These are phyloP conservation scores for Apotomis betuletana DNA, from an alignment of 2,888 invertebrate species.

Conservation along the genomic window DNA sequence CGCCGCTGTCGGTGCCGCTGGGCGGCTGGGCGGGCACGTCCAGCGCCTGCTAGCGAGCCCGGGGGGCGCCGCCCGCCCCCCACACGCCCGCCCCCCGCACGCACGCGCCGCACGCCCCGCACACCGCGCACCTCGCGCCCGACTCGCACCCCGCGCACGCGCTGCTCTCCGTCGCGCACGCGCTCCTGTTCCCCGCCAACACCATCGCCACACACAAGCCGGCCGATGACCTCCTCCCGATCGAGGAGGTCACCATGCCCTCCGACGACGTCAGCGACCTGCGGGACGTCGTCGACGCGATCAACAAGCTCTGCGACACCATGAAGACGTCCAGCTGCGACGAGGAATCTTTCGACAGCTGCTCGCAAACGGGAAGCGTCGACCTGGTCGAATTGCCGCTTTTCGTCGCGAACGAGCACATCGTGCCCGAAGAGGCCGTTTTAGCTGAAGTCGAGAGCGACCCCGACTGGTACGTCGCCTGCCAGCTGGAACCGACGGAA, in stretches of 20 bases:
- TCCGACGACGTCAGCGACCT: slow-evolving; percentile 72
- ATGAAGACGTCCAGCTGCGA: slow-evolving; percentile 74
- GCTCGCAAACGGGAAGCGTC: slow-evolving; percentile 31
- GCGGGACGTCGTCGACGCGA: slow-evolving; percentile 78
- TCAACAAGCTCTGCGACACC: slow-evolving; percentile 76
- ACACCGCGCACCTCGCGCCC: slow-evolving; percentile 54
- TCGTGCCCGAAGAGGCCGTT: slow-evolving; percentile 20
- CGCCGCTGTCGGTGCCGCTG: slow-evolving; percentile 83
- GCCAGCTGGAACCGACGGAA: slow-evolving; percentile 27
- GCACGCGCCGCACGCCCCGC: slow-evolving; percentile 48
- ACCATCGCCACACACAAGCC: slow-evolving; percentile 51
- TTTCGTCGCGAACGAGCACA: slow-evolving; percentile 20
- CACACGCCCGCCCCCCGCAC: slow-evolving; percentile 42
- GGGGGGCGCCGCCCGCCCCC: slow-evolving; percentile 67
- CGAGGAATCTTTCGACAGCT: slow-evolving; percentile 46
- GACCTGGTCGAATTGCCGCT: slow-evolving; percentile 30
- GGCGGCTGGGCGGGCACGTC: slow-evolving; percentile 83
- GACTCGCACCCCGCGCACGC: slow-evolving; percentile 69
- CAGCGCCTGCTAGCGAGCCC: slow-evolving; percentile 79
- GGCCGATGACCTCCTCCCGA: slow-evolving; percentile 55
- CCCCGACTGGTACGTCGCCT: slow-evolving; percentile 27
- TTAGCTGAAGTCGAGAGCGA: slow-evolving; percentile 31
- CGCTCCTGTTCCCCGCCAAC: slow-evolving; percentile 67
- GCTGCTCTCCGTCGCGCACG: slow-evolving; percentile 67
- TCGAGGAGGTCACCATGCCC: slow-evolving; percentile 62